Percentiles rank a stretch among this genome's conserved stretches.
These are phyloP conservation scores for Gambusia yucatana DNA, from an alignment of 2,797 vertebrate genomes.

Conservation along the genomic window DNA sequence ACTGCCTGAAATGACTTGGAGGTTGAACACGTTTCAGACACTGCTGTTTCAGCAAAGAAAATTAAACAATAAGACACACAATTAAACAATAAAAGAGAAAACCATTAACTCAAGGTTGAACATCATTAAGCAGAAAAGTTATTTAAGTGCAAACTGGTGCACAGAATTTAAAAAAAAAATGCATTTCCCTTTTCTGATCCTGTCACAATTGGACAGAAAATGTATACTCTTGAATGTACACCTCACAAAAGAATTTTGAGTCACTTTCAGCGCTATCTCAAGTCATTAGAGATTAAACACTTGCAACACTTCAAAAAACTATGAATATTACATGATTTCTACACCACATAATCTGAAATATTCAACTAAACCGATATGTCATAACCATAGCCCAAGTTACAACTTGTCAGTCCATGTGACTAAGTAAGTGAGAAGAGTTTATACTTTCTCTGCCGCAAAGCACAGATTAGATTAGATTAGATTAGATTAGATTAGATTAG, in stretches of 20 bases:
- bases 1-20: background rate
- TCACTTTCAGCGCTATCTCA: background rate
- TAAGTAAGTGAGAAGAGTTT: background rate
- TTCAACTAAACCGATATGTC: background rate
- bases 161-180: background rate
- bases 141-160: background rate
- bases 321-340: background rate
- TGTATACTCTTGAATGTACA: background rate
- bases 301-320: background rate
- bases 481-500: too few relatives aligned
- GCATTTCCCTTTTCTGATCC: background rate
- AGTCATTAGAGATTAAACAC: background rate
- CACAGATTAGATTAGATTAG: background rate
- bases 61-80: background rate
- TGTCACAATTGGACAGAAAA: background rate
- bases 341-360: background rate
- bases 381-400: background rate
- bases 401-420: background rate
- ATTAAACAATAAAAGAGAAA: background rate
- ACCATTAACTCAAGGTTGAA: background rate
- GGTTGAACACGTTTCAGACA: background rate
- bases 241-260: background rate
- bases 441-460: background rate
- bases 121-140: background rate
- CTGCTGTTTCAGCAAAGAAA: background rate